Conservation (phyloP, 2,888 invertebrate genomes). For the Phyto melanocephala region DNA sequence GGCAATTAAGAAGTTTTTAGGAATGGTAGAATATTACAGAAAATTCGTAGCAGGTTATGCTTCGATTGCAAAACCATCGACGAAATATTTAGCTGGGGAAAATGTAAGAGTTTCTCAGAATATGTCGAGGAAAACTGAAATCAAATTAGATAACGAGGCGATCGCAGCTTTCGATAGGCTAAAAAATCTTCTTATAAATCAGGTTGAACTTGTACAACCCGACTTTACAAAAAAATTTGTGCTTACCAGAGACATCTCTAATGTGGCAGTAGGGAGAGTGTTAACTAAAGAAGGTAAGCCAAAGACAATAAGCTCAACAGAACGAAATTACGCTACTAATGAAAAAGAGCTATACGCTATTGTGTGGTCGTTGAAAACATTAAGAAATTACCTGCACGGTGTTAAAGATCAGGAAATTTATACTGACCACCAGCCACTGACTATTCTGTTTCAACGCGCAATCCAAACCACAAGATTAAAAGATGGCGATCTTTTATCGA, state of each 20-base stretch:
- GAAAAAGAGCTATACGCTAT: conserved; percentile 75
- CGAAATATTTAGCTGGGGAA: too few species aligned
- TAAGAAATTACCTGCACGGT: conserved; percentile 74
- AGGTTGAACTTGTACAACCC: too few species aligned
- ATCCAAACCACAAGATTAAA: conserved; percentile 72
- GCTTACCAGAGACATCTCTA: conserved; percentile 71
- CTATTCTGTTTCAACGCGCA: conserved; percentile 52
- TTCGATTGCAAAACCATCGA: conserved; percentile 59
- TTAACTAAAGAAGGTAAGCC: conserved; percentile 70
- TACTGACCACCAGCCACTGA: conserved; percentile 62
- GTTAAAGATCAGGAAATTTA: conserved; percentile 63
- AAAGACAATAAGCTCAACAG: conserved; percentile 67
- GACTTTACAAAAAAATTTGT: conserved; percentile 66
- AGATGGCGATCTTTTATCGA: conserved; percentile 73
- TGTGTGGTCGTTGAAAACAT: conserved; percentile 73
- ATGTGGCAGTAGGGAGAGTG: conserved; percentile 70
- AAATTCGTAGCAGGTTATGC: conserved; percentile 53
- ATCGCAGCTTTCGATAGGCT: too few species aligned
- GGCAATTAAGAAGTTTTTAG: conserved; percentile 63
- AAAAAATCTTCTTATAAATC: too few species aligned
- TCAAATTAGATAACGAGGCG: conserved; percentile 55
- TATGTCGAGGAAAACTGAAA: conserved; percentile 55
- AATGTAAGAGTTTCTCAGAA: conserved; percentile 59
- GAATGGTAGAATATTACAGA: conserved; percentile 49
- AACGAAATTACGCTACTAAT: conserved; percentile 70